Evolutionary conservation across 92 coral and sea anemone species (phyloP).

Genomic region (Phenganax stokvisi): DNA sequence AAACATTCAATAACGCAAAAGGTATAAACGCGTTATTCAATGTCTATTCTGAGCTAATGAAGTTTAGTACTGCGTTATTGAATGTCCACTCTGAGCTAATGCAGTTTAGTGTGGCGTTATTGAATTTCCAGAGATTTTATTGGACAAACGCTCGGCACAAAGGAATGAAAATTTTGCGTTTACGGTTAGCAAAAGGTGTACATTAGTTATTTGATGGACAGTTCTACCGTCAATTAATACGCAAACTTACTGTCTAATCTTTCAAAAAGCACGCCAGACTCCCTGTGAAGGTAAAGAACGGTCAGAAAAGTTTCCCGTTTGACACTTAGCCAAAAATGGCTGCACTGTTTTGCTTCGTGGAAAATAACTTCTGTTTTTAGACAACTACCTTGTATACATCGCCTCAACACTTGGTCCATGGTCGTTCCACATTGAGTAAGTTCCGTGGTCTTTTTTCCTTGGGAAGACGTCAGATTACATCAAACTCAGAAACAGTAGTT

Average conservation of each 20-base stretch:
- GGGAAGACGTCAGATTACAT: background rate
- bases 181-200: background rate
- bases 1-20: too few species aligned
- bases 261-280: constrained; percentile 33
- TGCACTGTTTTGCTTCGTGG: background rate
- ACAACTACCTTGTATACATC: constrained; percentile 27
- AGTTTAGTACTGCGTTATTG: too few species aligned
- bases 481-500: background rate
- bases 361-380: background rate
- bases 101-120: too few species aligned
- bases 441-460: constrained; percentile 40
- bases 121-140: too few species aligned
- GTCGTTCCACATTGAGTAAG: constrained; percentile 35
- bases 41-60: too few species aligned
- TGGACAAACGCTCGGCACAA: too few species aligned
- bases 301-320: background rate
- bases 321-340: background rate
- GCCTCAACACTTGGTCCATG: constrained; percentile 36
- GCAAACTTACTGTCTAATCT: constrained; percentile 29
- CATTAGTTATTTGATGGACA: background rate
- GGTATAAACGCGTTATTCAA: too few species aligned
- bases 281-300: constrained; percentile 14
- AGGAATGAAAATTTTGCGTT: background rate
- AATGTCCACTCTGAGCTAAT: too few species aligned
- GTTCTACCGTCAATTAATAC: background rate